Percentiles rank a stretch among this genome's conserved stretches.
Evolutionary conservation across 64 coral and sea anemone genomes (phyloP).

Genomic region (Exaiptasia diaphana): DNA sequence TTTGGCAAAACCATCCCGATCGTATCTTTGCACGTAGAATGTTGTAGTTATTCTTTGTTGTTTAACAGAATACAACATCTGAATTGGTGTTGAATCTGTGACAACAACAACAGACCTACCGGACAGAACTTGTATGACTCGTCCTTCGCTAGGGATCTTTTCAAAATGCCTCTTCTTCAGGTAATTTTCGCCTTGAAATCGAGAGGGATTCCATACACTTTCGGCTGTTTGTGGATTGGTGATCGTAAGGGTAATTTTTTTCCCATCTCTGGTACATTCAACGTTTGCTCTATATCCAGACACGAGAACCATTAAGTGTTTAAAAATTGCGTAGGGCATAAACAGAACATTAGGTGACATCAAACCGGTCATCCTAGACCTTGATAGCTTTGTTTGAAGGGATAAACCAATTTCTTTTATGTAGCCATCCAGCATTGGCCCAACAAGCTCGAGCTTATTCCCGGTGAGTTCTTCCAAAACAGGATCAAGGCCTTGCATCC

Average conservation of each 20-base stretch:
- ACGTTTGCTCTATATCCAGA: not conserved
- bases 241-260: not conserved
- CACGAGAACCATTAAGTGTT: not conserved
- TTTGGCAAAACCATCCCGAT: slow-evolving; percentile 7
- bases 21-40: slow-evolving; percentile 31
- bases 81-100: slow-evolving; percentile 8
- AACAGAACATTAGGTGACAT: slow-evolving; percentile 22
- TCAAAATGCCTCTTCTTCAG: not conserved
- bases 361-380: slow-evolving; percentile 42
- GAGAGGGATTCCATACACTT: not conserved
- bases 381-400: slow-evolving; percentile 16
- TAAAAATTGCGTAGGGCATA: slow-evolving; percentile 30
- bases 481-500: slow-evolving; percentile 10
- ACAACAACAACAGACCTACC: slow-evolving; percentile 26
- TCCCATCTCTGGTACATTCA: not conserved
- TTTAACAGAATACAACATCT: not conserved
- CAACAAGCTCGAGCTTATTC: slow-evolving; percentile 52
- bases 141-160: not conserved
- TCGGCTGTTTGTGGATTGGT: not conserved
- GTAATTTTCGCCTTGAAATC: not conserved
- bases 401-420: slow-evolving; percentile 25
- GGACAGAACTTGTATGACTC: not conserved
- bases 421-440: slow-evolving; percentile 37
- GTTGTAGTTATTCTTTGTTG: not conserved
- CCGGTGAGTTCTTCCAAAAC: slow-evolving; percentile 38